Evolutionary conservation across 2,113 vertebrate species (phyloP), one percentile per base, ranked within the genome.

Genomic region (Podiceps cristatus): DNA sequence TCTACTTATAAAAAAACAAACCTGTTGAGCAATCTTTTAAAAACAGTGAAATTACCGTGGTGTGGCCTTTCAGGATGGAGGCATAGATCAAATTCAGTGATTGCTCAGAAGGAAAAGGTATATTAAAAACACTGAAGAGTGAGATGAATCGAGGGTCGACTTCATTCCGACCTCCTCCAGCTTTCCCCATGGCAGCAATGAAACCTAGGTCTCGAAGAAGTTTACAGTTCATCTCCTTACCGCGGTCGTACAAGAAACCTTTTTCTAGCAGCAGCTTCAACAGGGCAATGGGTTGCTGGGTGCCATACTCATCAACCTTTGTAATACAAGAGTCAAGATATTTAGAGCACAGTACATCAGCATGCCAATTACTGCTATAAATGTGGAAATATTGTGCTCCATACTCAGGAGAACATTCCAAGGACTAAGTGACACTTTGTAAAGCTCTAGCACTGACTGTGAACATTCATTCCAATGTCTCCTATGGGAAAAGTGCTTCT

Each of bases 151-250:
- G 98, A 5, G 99, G 98, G 87, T 99, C 99, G 12, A 99, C 99
- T 93, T 99, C 98, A 24, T 99, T 99, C n/a, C 99, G 99, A 29
- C 99, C 99, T 11, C 99, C 99, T 58, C 99, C 99, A 19, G 99
- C 99, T 77, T 99, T 99, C 14, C 99, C 99, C 99, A 99, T 99
- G 60, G 99, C 99, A 40, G 99, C 99, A 19, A 99, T 74, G 71
- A 99, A 99, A 69, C 98, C 98, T 11, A 99, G 98, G 97, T 99
- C 99, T 11, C 99, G 99, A 24, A 99, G 98, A 75, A 96, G 96
- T 92, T 99, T 99, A 88, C 98, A 99, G 97, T 98, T 99, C 55
- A 99, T 98, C 93, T 99, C 99, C 78, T 99, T 99, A 3, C 98
- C 99, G 10, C 99, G 98, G 94, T 99, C 98, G 0, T 99, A 99